Percentiles rank a stretch among this genome's conserved stretches.
Evolutionary conservation across 1,140 invertebrate genomes (phyloP).

Genomic region (Vanessa tameamea): DNA sequence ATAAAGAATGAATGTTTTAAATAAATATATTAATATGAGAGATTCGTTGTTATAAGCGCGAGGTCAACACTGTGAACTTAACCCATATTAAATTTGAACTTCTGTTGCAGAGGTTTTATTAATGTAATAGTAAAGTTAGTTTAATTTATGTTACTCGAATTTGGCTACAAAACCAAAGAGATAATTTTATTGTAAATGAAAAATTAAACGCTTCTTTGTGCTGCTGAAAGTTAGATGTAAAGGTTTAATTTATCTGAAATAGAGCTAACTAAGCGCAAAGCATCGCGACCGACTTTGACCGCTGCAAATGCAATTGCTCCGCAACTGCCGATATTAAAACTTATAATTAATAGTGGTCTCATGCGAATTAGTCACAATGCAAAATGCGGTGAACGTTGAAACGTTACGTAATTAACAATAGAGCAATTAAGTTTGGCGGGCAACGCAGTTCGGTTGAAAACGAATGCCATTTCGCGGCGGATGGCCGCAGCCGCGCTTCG

Average conservation of each 20-base stretch:
- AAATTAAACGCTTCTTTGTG: slow-evolving; percentile 32
- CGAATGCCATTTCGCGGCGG: slow-evolving; percentile 69
- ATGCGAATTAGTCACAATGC: slow-evolving; percentile 63
- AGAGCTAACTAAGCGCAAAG: slow-evolving; percentile 36
- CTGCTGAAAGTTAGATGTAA: slow-evolving; percentile 28
- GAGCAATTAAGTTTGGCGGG: slow-evolving; percentile 75
- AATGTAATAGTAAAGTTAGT: neutral
- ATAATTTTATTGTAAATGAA: slow-evolving; percentile 21
- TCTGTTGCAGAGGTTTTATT: no score
- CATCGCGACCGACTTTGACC: slow-evolving; percentile 30
- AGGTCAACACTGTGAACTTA: no score
- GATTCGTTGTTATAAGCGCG: no score
- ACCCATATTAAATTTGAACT: no score
- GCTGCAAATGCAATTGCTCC: slow-evolving; percentile 31
- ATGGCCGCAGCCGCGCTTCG: slow-evolving; percentile 44
- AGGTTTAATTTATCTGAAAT: slow-evolving; percentile 37
- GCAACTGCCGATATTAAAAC: slow-evolving; percentile 53
- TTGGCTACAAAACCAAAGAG: slow-evolving; percentile 22
- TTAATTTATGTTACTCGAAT: neutral
- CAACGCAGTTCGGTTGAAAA: slow-evolving; percentile 63
- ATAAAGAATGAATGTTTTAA: neutral
- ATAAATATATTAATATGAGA: neutral
- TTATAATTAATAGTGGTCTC: slow-evolving; percentile 64
- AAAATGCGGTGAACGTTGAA: slow-evolving; percentile 68
- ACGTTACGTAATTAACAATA: slow-evolving; percentile 79